Evolutionary conservation across 2,113 vertebrate genomes (phyloP).

Genomic region (Numida meleagris): DNA sequence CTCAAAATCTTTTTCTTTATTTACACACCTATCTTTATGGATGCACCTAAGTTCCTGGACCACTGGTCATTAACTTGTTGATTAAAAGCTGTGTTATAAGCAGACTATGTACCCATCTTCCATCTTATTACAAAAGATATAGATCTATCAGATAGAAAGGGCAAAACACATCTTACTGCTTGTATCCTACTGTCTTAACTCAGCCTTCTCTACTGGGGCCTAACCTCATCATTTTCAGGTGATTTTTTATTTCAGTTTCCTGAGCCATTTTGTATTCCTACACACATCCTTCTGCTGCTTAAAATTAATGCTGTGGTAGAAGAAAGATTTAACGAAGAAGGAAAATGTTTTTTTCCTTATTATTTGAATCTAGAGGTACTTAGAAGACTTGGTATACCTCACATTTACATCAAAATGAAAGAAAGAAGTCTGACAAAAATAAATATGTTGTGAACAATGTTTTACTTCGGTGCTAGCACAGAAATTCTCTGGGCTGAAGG

Average conservation of each 20-base stretch:
- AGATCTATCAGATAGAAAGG: background rate
- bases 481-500: background rate
- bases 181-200: background rate
- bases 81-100: background rate
- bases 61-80: background rate
- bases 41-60: background rate
- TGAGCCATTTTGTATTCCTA: background rate
- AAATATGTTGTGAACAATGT: background rate
- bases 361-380: background rate
- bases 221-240: background rate
- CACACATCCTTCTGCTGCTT: background rate
- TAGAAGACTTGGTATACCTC: background rate
- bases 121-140: background rate
- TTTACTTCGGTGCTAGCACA: background rate
- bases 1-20: background rate
- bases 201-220: background rate
- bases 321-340: background rate
- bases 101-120: background rate
- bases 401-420: slow-evolving; percentile 20
- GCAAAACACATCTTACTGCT: background rate
- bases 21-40: background rate
- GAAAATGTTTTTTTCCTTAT: background rate
- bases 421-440: background rate
- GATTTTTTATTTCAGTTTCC: background rate
- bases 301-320: slow-evolving; percentile 2